Conservation (phyloP, 1,140 invertebrate species). For the Planococcus citri region DNA sequence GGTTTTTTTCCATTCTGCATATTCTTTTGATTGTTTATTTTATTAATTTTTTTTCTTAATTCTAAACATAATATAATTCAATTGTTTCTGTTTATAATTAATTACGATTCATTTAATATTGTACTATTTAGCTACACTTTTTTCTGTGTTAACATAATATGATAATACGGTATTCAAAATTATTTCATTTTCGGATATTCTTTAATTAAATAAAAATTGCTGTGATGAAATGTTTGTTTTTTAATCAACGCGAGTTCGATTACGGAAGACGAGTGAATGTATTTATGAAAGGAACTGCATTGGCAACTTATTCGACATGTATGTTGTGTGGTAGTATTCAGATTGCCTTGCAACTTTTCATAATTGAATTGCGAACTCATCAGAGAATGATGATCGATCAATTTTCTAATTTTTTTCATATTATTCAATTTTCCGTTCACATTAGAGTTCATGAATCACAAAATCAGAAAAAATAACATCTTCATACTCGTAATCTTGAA, state of each 20-base stretch:
- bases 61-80: not conserved
- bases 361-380: too few relatives aligned
- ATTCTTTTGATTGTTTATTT: not conserved
- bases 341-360: too few relatives aligned
- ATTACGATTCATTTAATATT: conserved; percentile 11
- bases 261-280: too few relatives aligned
- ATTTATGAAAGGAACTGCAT: too few relatives aligned
- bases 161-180: conserved; percentile 14
- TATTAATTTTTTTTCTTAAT: not conserved
- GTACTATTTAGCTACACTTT: conserved; percentile 17
- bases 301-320: too few relatives aligned
- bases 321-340: too few relatives aligned
- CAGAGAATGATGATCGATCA: too few relatives aligned
- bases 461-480: too few relatives aligned
- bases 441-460: too few relatives aligned
- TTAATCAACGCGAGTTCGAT: not conserved
- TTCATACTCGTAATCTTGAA: too few relatives aligned
- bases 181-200: conserved; percentile 16
- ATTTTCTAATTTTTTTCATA: too few relatives aligned
- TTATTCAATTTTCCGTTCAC: too few relatives aligned
- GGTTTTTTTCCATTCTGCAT: not conserved
- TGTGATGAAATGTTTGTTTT: conserved; percentile 9
- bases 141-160: conserved; percentile 18
- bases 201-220: conserved; percentile 20
- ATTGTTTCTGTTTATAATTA: not conserved